These are phyloP conservation scores for Gobio gobio DNA, from an alignment of 2,113 vertebrate species.

Conservation along the genomic window DNA sequence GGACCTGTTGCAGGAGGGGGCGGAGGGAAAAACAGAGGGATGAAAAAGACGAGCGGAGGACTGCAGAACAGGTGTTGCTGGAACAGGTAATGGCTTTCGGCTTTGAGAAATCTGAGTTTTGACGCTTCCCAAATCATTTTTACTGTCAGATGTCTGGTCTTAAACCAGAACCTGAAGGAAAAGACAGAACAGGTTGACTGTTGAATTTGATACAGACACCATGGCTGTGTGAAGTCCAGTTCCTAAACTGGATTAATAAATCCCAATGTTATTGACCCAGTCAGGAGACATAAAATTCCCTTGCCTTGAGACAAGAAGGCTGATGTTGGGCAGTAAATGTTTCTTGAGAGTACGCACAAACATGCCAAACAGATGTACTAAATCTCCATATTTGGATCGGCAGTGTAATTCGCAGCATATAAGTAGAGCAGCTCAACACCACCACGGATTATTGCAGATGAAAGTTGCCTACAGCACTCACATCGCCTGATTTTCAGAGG, in stretches of 20 bases:
- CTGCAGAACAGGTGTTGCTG: slow-evolving; percentile 51
- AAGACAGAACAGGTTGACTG: neutral
- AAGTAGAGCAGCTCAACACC: slow-evolving; percentile 13
- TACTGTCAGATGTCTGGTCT: slow-evolving; percentile 12
- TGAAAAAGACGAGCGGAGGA: slow-evolving; percentile 5
- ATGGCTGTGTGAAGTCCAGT: slow-evolving; percentile 33
- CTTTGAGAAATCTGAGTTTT: slow-evolving; percentile 11
- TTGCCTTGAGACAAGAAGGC: slow-evolving; percentile 20
- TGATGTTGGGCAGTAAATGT: slow-evolving; percentile 38
- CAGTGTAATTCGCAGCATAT: slow-evolving; percentile 37
- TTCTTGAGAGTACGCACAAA: neutral
- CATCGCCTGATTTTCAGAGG: neutral
- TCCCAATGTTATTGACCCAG: slow-evolving; percentile 15
- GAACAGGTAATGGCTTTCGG: slow-evolving; percentile 49
- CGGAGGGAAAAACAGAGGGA: neutral
- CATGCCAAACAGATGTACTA: slow-evolving; percentile 30
- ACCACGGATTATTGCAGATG: slow-evolving; percentile 7
- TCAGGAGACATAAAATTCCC: slow-evolving; percentile 17
- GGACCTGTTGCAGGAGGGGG: slow-evolving; percentile 48
- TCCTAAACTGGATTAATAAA: slow-evolving; percentile 13
- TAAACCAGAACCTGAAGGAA: neutral
- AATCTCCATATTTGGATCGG: slow-evolving; percentile 38
- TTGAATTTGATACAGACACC: neutral
- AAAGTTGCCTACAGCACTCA: slow-evolving; percentile 25
- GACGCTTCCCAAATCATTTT: slow-evolving; percentile 5